Percentiles rank a stretch among this genome's conserved stretches.
Evolutionary conservation across 1,140 invertebrate species (phyloP).

Genomic region (fruit fly (Drosophila melanogaster)): Release_6_plus_ISO1_MT NC_004354.4:10214001-10214500

Average conservation of each 20-base stretch:
- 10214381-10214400: slow-evolving; percentile 16
- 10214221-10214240: slow-evolving; percentile 71
- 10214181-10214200: slow-evolving; percentile 39
- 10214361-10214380: slow-evolving; percentile 21
- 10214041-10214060: too few relatives aligned
- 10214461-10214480: slow-evolving; percentile 2
- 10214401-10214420: slow-evolving; percentile 22
- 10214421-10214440: slow-evolving; percentile 6
- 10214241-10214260: slow-evolving; percentile 51
- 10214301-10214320: slow-evolving; percentile 41
- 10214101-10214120: slow-evolving; percentile 96
- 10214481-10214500: slow-evolving; percentile 1
- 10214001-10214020: too few relatives aligned
- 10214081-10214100: slow-evolving; percentile 85
- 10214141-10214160: slow-evolving; percentile 93
- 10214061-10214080: background rate
- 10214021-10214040: too few relatives aligned
- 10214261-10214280: slow-evolving; percentile 77
- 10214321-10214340: slow-evolving; percentile 11
- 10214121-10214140: slow-evolving; percentile 97
- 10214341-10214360: slow-evolving; percentile 1
- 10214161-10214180: slow-evolving; percentile 63
- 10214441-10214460: slow-evolving; percentile 24
- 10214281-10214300: slow-evolving; percentile 66
- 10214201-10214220: slow-evolving; percentile 63